Base-by-base conservation (phyloP, 2,888 invertebrate species). In the Drosophila paranaensis region DNA sequence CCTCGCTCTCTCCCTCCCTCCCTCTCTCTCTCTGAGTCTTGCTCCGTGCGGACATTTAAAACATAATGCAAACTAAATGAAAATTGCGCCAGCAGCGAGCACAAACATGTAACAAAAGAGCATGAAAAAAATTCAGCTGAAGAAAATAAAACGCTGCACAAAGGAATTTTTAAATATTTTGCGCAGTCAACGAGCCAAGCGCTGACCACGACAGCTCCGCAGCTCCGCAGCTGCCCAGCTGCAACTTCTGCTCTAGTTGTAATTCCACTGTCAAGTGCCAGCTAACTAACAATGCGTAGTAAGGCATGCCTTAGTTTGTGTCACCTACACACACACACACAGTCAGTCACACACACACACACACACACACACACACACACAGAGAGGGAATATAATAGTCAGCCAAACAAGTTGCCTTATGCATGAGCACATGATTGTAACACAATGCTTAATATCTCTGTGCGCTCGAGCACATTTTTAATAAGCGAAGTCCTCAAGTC, bases 61-160 rank as follows among this genome's bases (percentile, higher is more conserved):
- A 60, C 73, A 79, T 76, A 79, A 79, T 79, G 79, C 70, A 79
- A 79, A 73, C 79, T 73, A 79, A 79, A 79, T 73, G 73, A 79
- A 79, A 76, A 67, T 79, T 79, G 69, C 76, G 63, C 57, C 71
- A 55, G 40, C 55, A 57, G 48, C 60, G 33, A 30, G 48, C 16
- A 27, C 46, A 20, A 37, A 57, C 35, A 25, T 50, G 30, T 27
- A 27, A 40, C 39, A 54, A 54, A 54, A 53, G 20, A 51, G 60
- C 40, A 37, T n/a, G 54, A 40, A 40, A 61, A 48, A 50, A 48
- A 60, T 27, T 20, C 20, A 20, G 39, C 33, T 50, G 35, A 53
- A 54, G 54, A 40, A 54, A 66, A 60, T 70, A 63, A 70, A 70
- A 54, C 45, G 72, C 68, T 33, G 43, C 51, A 77, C 79, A 77